Percentiles rank a stretch among this genome's conserved stretches.
phyloP scores from a whole-genome alignment of 2,888 invertebrate genomes.

The Conistra vaccinii region DNA sequence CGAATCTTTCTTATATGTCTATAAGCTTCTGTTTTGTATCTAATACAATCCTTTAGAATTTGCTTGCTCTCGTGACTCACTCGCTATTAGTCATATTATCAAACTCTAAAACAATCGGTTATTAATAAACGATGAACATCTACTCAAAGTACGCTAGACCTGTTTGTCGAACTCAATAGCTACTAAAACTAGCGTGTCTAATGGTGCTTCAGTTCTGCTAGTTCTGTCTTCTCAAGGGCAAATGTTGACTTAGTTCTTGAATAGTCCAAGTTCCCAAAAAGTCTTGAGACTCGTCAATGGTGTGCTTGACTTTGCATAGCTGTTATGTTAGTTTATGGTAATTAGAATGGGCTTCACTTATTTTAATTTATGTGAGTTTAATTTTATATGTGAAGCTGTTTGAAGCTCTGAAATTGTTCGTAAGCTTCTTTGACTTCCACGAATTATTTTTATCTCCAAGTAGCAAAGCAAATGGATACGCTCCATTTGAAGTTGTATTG shows the following conservation, averaged over 20 bases:
- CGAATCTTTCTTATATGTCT: neutral
- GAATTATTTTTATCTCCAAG: neutral
- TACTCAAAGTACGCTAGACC: constrained; percentile 10
- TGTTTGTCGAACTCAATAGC: constrained; percentile 19
- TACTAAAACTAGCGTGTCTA: constrained; percentile 26
- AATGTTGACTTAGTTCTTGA: constrained; percentile 45
- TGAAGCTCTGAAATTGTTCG: too few relatives aligned
- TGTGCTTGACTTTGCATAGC: constrained; percentile 11
- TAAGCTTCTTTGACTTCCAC: too few relatives aligned
- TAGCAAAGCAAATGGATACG: too few relatives aligned
- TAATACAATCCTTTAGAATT: neutral
- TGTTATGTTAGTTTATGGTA: constrained; percentile 34
- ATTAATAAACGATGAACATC: constrained; percentile 27
- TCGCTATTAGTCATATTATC: neutral
- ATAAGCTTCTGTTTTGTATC: neutral
- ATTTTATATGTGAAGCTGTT: too few relatives aligned
- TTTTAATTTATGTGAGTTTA: neutral
- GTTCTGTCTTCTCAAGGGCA: constrained; percentile 22
- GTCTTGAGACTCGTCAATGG: constrained; percentile 14
- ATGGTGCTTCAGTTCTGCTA: constrained; percentile 23
- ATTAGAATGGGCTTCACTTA: neutral
- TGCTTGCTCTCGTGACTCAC: neutral
- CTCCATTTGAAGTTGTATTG: neutral
- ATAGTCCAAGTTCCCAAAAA: constrained; percentile 31
- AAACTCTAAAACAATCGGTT: constrained; percentile 13